phyloP scores from a whole-genome alignment of 2,113 vertebrate genomes.

The Acanthisitta chloris region DNA sequence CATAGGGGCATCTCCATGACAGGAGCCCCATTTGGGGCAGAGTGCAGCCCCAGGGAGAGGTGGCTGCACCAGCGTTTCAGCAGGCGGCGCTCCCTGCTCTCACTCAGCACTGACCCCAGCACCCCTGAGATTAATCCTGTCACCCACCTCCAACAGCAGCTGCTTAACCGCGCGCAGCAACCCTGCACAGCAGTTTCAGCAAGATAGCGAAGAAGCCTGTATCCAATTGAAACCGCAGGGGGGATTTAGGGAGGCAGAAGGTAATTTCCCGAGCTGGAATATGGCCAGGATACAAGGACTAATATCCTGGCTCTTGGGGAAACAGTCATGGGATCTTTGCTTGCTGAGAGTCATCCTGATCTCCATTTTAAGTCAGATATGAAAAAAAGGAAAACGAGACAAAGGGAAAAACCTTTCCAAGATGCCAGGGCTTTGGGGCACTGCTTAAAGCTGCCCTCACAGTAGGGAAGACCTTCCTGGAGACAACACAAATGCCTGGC shows the following conservation, averaged over 20 bases:
- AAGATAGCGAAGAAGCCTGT: conserved; percentile 16
- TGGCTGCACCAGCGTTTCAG: fast-evolving
- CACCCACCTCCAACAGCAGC: conserved; percentile 56
- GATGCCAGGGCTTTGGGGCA: background rate
- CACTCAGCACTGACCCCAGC: background rate
- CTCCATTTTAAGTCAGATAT: conserved; percentile 10
- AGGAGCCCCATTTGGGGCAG: fast-evolving
- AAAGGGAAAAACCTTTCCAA: conserved; percentile 29
- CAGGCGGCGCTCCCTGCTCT: background rate
- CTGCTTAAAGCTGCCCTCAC: background rate
- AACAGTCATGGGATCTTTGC: conserved; percentile 54
- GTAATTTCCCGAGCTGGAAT: conserved; percentile 71
- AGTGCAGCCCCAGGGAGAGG: fast-evolving
- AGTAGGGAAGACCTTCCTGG: background rate
- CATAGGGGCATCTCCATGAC: background rate
- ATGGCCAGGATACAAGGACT: conserved; percentile 63
- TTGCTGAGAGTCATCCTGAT: conserved; percentile 22
- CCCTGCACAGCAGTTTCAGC: conserved; percentile 40
- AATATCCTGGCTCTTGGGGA: conserved; percentile 57
- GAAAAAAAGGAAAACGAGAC: conserved; percentile 17
- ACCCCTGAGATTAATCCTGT: background rate
- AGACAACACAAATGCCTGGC: background rate
- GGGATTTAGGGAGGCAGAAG: conserved; percentile 70
- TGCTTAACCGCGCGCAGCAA: conserved; percentile 56
- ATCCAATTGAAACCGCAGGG: conserved; percentile 65